Evolutionary conservation across 2,797 vertebrate species (phyloP).

Genomic region (Cyprinodon diabolis): DNA sequence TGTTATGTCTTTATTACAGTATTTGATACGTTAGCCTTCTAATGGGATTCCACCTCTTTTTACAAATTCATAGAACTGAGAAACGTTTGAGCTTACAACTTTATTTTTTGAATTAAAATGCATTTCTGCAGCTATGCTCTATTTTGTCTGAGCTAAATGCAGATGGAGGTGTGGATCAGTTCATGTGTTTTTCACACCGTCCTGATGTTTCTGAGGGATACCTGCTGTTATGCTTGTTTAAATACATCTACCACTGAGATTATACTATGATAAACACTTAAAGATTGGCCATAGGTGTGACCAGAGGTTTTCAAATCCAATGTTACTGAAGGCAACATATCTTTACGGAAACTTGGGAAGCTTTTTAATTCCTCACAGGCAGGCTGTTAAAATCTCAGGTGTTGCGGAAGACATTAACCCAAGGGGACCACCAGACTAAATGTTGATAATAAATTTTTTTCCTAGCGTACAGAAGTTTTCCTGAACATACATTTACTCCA

Average conservation of each 20-base stretch:
- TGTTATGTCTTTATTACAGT: conserved; percentile 23
- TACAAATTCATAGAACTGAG: not conserved
- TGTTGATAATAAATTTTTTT: not conserved
- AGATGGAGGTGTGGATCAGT: conserved; percentile 6
- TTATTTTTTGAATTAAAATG: not conserved
- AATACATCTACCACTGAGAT: conserved; percentile 31
- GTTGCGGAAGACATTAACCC: conserved; percentile 8
- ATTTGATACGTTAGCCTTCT: not conserved
- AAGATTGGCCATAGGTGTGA: not conserved
- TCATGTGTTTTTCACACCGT: conserved; percentile 67
- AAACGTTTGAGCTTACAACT: not conserved
- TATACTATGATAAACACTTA: conserved; percentile 1
- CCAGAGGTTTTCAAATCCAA: conserved; percentile 13
- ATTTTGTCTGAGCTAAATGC: conserved; percentile 35
- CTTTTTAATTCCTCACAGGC: conserved; percentile 34
- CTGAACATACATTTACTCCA: conserved; percentile 40
- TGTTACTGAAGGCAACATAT: not conserved
- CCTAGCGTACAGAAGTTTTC: conserved; percentile 19
- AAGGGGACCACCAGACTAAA: conserved; percentile 22
- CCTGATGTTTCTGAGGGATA: conserved; percentile 14
- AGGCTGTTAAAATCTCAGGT: conserved; percentile 9
- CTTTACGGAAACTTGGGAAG: conserved; percentile 34
- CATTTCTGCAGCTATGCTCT: not conserved
- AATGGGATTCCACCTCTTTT: not conserved
- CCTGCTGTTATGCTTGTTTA: conserved; percentile 31